A percentile compares a stretch with the other conserved stretches of the same genome.
These are phyloP conservation scores for Stegodyphus mimosarum DNA, from an alignment of 1,140 invertebrate genomes.

Conservation along the genomic window DNA sequence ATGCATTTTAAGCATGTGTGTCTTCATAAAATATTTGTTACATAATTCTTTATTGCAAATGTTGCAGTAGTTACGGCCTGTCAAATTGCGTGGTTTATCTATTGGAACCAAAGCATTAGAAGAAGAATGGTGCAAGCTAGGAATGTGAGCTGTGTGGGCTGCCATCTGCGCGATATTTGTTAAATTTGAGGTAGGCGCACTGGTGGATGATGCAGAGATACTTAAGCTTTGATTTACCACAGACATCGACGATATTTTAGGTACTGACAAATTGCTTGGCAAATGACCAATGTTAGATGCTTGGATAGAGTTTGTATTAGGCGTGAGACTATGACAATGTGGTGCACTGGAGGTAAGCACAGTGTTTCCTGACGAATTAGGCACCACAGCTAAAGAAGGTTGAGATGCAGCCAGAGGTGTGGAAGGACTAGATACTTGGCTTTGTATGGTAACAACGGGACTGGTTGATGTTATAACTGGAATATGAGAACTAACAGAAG, in stretches of 20 bases:
- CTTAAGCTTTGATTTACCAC: conserved; percentile 15
- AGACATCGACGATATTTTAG: conserved; percentile 32
- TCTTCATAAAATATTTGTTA: conserved; percentile 99
- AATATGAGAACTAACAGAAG: conserved; percentile 46
- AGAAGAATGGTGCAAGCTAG: conserved; percentile 33
- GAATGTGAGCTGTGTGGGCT: conserved; percentile 12
- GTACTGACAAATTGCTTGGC: conserved; percentile 41
- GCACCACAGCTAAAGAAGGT: conserved; percentile 20
- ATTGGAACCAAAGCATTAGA: conserved; percentile 11
- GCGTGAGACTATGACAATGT: conserved; percentile 16
- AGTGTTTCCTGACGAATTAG: conserved; percentile 47
- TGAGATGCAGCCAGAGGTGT: conserved; percentile 5
- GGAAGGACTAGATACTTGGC: conserved; percentile 37
- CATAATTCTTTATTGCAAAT: conserved; percentile 99
- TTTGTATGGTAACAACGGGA: not conserved
- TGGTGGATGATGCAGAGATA: conserved; percentile 1
- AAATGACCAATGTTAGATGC: conserved; percentile 29
- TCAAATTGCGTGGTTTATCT: conserved; percentile 54
- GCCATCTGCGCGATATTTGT: conserved; percentile 43
- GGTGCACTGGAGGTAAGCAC: conserved; percentile 29
- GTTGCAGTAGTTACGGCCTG: conserved; percentile 88
- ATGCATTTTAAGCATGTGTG: conserved; percentile 99
- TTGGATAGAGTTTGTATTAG: conserved; percentile 13
- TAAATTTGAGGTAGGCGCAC: conserved; percentile 21
- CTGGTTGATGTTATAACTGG: conserved; percentile 40